Evolutionary conservation across 2,797 vertebrate genomes (phyloP).

Genomic region (Erithacus rubecula): DNA sequence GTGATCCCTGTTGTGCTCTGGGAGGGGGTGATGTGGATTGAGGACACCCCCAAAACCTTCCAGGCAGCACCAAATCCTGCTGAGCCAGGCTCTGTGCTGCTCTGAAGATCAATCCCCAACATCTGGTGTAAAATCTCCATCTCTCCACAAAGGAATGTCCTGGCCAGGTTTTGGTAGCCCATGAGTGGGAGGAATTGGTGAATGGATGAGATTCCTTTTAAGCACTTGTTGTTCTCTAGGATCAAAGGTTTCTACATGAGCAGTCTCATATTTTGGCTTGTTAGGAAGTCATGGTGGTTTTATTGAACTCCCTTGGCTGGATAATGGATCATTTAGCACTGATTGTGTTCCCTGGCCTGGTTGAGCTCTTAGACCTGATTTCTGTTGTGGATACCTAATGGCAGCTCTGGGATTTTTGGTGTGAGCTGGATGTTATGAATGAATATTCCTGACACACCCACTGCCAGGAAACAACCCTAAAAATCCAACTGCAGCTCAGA

Average conservation of each 20-base stretch:
- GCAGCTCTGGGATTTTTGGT: background rate
- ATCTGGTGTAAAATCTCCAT: background rate
- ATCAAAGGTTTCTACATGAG: background rate
- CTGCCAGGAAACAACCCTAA: background rate
- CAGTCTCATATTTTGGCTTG: background rate
- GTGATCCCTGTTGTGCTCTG: background rate
- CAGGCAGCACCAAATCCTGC: background rate
- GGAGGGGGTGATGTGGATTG: background rate
- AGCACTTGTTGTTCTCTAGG: background rate
- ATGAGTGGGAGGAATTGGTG: background rate
- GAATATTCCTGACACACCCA: background rate
- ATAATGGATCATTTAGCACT: background rate
- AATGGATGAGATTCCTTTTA: background rate
- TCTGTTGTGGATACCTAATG: background rate
- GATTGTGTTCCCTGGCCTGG: background rate
- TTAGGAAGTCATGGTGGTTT: background rate
- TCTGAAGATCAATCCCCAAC: background rate
- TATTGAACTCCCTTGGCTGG: background rate
- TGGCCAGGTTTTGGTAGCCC: background rate
- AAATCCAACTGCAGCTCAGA: background rate
- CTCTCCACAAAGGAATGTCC: background rate
- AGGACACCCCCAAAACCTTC: background rate
- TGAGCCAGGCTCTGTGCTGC: background rate
- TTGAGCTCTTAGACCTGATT: background rate
- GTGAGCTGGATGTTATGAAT: background rate